These are phyloP conservation scores for Hydrozoanthus tunicans DNA, from an alignment of 64 coral and sea anemone species.

Conservation along the genomic window DNA sequence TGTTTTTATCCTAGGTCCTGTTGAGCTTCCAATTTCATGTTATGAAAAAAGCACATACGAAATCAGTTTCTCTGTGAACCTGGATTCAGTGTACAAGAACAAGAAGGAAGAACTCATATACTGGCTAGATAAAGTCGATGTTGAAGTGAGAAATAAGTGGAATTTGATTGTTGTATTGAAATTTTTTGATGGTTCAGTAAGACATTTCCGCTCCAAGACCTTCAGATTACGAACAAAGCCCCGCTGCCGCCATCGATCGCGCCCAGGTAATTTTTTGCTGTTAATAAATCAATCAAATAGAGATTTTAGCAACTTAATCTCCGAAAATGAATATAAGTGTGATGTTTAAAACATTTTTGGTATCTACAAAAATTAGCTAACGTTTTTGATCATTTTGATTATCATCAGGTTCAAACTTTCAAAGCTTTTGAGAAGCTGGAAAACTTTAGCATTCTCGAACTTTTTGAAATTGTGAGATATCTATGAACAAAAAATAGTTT, in stretches of 20 bases:
- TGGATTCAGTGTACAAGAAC: conserved; percentile 40
- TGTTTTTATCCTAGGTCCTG: conserved; percentile 23
- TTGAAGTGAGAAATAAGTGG: conserved; percentile 66
- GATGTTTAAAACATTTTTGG: too few relatives aligned
- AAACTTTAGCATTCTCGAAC: too few relatives aligned
- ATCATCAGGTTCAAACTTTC: too few relatives aligned
- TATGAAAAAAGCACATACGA: neutral
- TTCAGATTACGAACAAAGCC: conserved; percentile 81
- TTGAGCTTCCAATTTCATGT: conserved; percentile 50
- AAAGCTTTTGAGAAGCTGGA: too few relatives aligned
- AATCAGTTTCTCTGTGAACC: conserved; percentile 55
- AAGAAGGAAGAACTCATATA: conserved; percentile 46
- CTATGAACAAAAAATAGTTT: too few relatives aligned
- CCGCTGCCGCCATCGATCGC: neutral
- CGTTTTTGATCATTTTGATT: too few relatives aligned
- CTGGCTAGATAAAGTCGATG: conserved; percentile 66
- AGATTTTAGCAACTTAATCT: too few relatives aligned
- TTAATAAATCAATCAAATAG: neutral
- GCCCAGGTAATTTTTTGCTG: neutral
- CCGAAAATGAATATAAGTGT: too few relatives aligned
- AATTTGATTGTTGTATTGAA: conserved; percentile 50
- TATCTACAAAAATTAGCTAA: too few relatives aligned
- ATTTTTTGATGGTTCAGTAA: conserved; percentile 51
- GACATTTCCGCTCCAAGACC: conserved; percentile 41
- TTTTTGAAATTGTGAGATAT: too few relatives aligned